Evolutionary conservation across 2,797 vertebrate species (phyloP).

Genomic region (Cyprinella venusta): DNA sequence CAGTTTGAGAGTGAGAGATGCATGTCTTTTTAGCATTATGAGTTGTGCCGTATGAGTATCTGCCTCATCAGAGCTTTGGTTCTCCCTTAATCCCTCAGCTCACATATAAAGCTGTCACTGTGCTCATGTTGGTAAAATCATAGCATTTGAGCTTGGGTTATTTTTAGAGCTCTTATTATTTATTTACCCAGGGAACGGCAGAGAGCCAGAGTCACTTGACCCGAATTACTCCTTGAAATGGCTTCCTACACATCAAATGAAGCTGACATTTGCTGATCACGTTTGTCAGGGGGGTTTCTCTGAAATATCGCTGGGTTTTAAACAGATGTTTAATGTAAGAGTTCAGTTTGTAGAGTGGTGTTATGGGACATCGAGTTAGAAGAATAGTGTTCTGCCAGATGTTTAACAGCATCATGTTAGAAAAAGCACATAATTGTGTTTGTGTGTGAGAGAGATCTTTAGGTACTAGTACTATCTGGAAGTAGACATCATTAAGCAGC

Average conservation of each 20-base stretch:
- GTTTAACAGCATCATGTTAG: slow-evolving; percentile 56
- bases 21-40: background rate
- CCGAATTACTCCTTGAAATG: slow-evolving; percentile 38
- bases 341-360: background rate
- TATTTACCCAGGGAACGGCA: slow-evolving; percentile 52
- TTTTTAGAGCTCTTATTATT: slow-evolving; percentile 54
- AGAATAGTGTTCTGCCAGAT: slow-evolving; percentile 40
- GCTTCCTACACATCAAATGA: slow-evolving; percentile 11
- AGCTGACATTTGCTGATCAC: slow-evolving; percentile 34
- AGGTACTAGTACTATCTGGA: slow-evolving; percentile 29
- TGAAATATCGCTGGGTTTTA: background rate
- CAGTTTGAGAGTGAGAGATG: background rate
- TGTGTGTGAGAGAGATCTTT: slow-evolving; percentile 49
- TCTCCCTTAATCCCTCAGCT: slow-evolving; percentile 36
- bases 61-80: background rate
- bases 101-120: slow-evolving; percentile 36
- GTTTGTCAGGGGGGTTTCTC: slow-evolving; percentile 8
- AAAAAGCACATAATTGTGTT: background rate
- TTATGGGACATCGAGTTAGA: slow-evolving; percentile 2
- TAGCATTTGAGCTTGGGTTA: slow-evolving; percentile 47
- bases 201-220: slow-evolving; percentile 56
- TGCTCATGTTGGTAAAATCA: slow-evolving; percentile 38
- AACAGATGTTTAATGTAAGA: slow-evolving; percentile 11
- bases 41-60: background rate
- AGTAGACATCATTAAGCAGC: slow-evolving; percentile 59